Evolutionary conservation across 37 sponge, comb jelly and placozoan genomes (phyloP).

Genomic region (Hexactinellida sp.): DNA sequence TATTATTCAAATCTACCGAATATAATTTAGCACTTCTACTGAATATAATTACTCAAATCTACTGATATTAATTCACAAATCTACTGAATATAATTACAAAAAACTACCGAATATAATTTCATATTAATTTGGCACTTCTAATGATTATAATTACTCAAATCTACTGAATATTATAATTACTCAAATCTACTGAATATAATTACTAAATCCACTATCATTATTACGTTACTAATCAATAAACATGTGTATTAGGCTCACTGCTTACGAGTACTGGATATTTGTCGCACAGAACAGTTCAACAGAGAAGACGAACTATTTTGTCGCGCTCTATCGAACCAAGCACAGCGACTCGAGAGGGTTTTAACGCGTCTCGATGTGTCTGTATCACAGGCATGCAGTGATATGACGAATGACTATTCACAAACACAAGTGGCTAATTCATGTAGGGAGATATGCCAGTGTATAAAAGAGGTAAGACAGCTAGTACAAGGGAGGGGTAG

Average conservation of each 20-base stretch:
- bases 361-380: neutral
- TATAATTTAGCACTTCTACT: no score
- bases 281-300: neutral
- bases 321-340: neutral
- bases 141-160: no score
- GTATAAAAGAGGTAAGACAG: neutral
- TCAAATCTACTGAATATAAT: no score
- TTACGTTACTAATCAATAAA: neutral
- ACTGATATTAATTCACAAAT: no score
- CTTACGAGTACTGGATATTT: neutral
- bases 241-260: neutral
- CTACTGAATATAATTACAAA: no score
- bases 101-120: no score
- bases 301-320: neutral
- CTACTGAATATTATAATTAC: no score
- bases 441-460: neutral
- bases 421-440: constrained; percentile 8
- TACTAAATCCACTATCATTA: no score
- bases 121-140: no score
- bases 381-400: neutral
- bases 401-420: neutral
- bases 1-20: no score
- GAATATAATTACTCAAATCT: no score
- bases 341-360: neutral
- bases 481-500: constrained; percentile 2